Conservation (phyloP, 2,113 vertebrate genomes). For the Gymnogyps californianus region DNA sequence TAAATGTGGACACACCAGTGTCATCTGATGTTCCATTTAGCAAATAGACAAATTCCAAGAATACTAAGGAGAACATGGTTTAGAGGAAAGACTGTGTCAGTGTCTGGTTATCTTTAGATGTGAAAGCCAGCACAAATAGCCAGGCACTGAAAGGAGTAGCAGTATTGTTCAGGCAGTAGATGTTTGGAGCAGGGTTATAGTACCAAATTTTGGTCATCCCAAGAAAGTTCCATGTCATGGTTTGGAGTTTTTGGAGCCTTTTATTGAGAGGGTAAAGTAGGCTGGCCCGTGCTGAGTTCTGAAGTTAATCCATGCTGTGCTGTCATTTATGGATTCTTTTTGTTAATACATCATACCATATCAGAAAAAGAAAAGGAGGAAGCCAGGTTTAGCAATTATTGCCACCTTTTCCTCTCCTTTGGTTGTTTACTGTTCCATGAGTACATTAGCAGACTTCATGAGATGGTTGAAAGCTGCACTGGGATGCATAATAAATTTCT, state of each 20-base stretch:
- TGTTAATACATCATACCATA: background rate
- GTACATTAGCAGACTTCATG: background rate
- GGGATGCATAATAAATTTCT: background rate
- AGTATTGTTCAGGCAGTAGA: background rate
- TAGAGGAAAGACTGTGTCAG: background rate
- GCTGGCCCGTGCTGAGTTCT: background rate
- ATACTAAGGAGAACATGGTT: background rate
- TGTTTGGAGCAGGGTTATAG: background rate
- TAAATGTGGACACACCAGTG: background rate
- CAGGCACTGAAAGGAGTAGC: background rate
- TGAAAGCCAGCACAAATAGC: background rate
- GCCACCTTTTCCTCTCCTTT: background rate
- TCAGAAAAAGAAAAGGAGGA: background rate
- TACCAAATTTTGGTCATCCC: background rate
- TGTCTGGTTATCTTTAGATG: background rate
- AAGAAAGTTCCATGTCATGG: background rate
- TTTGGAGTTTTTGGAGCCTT: background rate
- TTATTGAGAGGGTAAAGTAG: background rate
- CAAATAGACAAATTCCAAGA: background rate
- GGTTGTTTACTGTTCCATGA: background rate
- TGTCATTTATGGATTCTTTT: background rate
- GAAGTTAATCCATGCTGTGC: background rate
- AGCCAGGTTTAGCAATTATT: background rate
- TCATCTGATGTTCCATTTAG: background rate
- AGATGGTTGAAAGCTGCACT: background rate